Base-by-base conservation (phyloP, 1,140 invertebrate genomes). In the Phortica variegata region DNA sequence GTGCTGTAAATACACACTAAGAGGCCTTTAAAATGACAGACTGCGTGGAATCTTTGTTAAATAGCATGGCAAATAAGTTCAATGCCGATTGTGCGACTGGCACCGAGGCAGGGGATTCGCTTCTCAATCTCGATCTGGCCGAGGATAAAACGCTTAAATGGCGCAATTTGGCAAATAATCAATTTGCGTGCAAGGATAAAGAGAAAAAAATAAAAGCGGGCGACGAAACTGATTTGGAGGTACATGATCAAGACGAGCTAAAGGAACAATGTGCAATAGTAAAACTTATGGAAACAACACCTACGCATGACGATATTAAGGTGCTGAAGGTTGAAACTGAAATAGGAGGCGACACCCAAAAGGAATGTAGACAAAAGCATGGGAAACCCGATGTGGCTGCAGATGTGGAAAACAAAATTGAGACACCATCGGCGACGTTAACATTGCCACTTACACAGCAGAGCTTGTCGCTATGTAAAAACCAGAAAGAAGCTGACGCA, bases 81-180 rank as follows among this genome's bases (percentile, higher is more conserved):
- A 73, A 74, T 43, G 58, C 54, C 40, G 71, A 74, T 39, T 71
- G 70, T 49, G 65, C 70, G 43, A 63, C 69, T 8, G 57, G 49
- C 26, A 73, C 61, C 8, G 70, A 56, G 26, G 70, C 73, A 47
- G 70, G 70, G 12, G 68, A 63, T 2, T 60, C 54, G 18, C 46
- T 71, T 17, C 47, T 71, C 4, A 68, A 71, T 41, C 21, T 66
- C 38, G 68, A 75, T 32, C 50, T 75, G 43, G 65, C 69, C 36
- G 68, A 75, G 51, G 72, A 75, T 49, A 75, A 74, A 19, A 75
- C 72, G n/a, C 19, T 72, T 5, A 75, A 75, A 33, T 74, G 71
- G 71, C 71, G 71, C 33, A 74, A 68, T 52, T 55, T 74, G 53
- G 60, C 61, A 32, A 69, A 74, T 41, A 74, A 74, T 65, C 71